Evolutionary conservation across 1,140 invertebrate species (phyloP).

Genomic region (Caenorhabditis latens): DNA sequence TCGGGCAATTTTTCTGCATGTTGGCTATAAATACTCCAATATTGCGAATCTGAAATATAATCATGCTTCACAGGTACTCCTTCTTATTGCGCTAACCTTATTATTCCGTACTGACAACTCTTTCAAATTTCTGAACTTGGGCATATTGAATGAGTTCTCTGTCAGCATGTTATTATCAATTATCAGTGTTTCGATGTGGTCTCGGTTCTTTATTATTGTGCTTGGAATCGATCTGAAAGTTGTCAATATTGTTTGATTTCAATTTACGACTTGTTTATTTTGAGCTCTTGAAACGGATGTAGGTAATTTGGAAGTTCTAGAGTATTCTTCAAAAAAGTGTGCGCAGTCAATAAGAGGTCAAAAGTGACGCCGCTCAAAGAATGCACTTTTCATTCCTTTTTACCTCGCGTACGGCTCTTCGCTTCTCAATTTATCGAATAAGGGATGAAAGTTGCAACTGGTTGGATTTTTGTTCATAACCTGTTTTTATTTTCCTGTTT

Average conservation of each 20-base stretch:
- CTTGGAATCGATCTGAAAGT: not conserved
- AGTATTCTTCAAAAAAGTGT: no score
- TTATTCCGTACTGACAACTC: not conserved
- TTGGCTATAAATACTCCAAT: not conserved
- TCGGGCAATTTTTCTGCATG: slow-evolving; percentile 16
- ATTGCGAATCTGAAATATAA: slow-evolving; percentile 10
- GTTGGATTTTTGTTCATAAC: no score
- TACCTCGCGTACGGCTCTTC: no score
- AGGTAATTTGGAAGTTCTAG: no score
- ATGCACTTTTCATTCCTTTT: no score
- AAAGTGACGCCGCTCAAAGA: no score
- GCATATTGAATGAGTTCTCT: slow-evolving; percentile 43
- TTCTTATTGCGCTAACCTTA: not conserved
- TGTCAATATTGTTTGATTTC: not conserved
- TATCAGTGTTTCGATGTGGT: not conserved
- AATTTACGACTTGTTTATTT: not conserved
- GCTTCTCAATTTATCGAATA: no score
- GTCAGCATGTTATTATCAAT: not conserved
- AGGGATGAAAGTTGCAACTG: no score
- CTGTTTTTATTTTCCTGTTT: no score
- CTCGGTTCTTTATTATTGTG: not conserved
- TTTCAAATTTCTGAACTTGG: not conserved
- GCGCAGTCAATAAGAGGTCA: no score
- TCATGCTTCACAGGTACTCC: not conserved
- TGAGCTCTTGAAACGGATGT: no score